Conservation (phyloP, 2,888 invertebrate genomes). For the Dryadula phaetusa region DNA sequence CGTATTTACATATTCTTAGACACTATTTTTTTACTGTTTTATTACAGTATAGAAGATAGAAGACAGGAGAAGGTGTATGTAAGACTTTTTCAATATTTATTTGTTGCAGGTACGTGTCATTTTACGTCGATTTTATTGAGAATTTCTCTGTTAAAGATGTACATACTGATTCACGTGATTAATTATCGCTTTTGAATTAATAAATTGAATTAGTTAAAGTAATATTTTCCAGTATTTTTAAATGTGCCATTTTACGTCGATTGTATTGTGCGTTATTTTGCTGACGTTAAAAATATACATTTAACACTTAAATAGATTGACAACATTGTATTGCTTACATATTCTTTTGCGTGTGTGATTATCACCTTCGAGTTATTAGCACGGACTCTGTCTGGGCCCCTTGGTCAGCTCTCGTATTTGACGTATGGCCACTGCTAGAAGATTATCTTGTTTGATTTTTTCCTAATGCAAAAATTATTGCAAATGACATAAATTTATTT, state of each 20-base stretch:
- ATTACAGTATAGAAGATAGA: too few species aligned
- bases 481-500: too few species aligned
- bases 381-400: constrained; percentile 51
- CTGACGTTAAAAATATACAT: neutral
- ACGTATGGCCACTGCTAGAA: constrained; percentile 46
- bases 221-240: neutral
- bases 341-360: constrained; percentile 58
- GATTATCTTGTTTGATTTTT: constrained; percentile 20
- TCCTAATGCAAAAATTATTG: neutral
- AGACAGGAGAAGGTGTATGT: too few species aligned
- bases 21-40: too few species aligned
- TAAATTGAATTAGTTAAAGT: too few species aligned
- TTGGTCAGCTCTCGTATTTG: constrained; percentile 49
- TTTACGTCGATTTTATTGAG: too few species aligned
- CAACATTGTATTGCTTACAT: constrained; percentile 29
- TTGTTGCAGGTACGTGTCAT: too few species aligned
- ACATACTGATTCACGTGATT: too few species aligned
- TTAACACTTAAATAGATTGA: neutral
- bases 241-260: neutral
- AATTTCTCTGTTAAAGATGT: too few species aligned
- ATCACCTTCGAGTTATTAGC: constrained; percentile 66
- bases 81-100: too few species aligned
- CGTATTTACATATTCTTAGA: too few species aligned
- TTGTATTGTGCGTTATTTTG: neutral
- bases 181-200: too few species aligned